Base-by-base conservation (phyloP, 1,140 invertebrate species). In the Idris sp. region DNA sequence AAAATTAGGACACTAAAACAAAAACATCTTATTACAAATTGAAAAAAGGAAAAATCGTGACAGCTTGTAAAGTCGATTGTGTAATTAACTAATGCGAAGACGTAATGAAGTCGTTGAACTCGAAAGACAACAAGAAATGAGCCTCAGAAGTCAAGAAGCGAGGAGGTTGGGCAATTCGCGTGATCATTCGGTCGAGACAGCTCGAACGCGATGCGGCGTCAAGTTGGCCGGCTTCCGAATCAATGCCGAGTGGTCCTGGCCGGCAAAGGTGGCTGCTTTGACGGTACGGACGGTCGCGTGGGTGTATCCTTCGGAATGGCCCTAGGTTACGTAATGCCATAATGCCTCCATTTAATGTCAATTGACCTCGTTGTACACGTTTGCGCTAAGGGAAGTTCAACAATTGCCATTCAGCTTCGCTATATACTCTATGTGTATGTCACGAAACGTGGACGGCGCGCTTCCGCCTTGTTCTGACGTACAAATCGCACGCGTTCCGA, bases 341-440 rank as follows among this genome's bases (percentile, higher is more conserved):
- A 86, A 86, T 86, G 76, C 80, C 77, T 82, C 79, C 81, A 85
- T 87, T 87, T 87, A 87, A 84, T 81, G 82, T 81, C 85, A 87
- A 87, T 87, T 87, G 85, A 86, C 86, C 86, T 87, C 85, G 84
- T 86, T 87, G 81, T 83, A 82, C 80, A 85, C 83, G 82, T 83
- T 86, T 84, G 79, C 79, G 76, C 80, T 82, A 84, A 86, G 84
- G 85, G 85, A 87, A 86, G 84, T 87, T 86, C 81, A 87, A 87
- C 84, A 87, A 87, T 87, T 86, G 82, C 84, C 81, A 86, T 86
- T 86, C 83, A 85, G 77, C 81, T 74, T 62, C 65, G 54, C 56
- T 77, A 80, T 61, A 83, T 79, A 77, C 74, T 79, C 77, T 76
- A 67, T 78, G 76, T 69, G 59, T 81, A 77, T 77, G 74, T 78